phyloP scores from a whole-genome alignment of 2,113 vertebrate genomes.

The Macheiramphus alcinus region DNA sequence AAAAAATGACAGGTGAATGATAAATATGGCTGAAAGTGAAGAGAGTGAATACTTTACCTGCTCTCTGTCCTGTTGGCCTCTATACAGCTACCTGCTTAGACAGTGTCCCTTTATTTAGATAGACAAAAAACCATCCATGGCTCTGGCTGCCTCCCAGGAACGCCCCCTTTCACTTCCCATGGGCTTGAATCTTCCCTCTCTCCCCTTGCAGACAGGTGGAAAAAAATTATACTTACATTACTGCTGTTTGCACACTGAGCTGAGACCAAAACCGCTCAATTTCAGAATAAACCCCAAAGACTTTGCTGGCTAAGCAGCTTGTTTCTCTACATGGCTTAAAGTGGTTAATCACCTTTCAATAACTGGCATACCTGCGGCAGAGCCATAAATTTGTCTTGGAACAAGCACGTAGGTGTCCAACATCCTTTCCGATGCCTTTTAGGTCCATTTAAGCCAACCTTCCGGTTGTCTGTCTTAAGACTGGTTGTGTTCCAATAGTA shows the following conservation, averaged over 20 bases:
- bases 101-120: neutral
- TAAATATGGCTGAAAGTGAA: neutral
- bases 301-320: neutral
- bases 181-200: neutral
- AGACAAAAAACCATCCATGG: neutral
- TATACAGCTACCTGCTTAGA: too few species aligned
- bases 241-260: neutral
- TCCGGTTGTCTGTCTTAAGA: neutral
- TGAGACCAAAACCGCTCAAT: neutral
- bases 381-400: neutral
- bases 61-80: neutral
- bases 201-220: neutral
- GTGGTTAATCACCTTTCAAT: too few species aligned
- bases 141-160: neutral
- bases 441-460: neutral
- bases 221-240: rapidly evolving
- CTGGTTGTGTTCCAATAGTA: neutral
- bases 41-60: neutral
- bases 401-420: rapidly evolving
- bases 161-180: neutral
- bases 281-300: neutral
- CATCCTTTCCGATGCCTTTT: neutral
- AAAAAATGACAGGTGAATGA: rapidly evolving
- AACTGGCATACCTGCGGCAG: neutral
- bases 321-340: neutral